These are phyloP conservation scores for Myotis pilosus DNA, from an alignment of 2,797 vertebrate genomes.

Conservation along the genomic window DNA sequence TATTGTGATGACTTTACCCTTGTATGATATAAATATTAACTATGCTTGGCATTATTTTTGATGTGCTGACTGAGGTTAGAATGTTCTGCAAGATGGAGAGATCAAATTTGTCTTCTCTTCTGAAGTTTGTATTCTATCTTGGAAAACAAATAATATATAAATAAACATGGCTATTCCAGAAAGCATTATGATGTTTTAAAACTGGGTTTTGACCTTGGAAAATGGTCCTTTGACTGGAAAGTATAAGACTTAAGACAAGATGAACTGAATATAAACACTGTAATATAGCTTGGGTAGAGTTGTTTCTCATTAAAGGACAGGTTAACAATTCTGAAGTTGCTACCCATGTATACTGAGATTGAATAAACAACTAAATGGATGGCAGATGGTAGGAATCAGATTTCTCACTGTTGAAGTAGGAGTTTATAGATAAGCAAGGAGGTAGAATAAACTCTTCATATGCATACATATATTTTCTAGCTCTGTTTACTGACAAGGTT, in stretches of 20 bases:
- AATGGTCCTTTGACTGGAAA: slow-evolving; percentile 1
- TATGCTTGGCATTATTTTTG: not conserved
- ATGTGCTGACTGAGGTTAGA: not conserved
- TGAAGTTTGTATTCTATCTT: slow-evolving; percentile 1
- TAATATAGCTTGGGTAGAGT: not conserved
- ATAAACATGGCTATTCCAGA: not conserved
- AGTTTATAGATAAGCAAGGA: not conserved
- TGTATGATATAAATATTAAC: slow-evolving; percentile 28
- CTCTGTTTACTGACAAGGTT: not conserved
- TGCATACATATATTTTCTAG: not conserved
- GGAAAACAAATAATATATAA: not conserved
- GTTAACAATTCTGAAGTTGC: slow-evolving; percentile 5
- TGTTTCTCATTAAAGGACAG: not conserved
- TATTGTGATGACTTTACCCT: not conserved
- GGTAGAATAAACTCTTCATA: not conserved
- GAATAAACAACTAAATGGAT: slow-evolving; percentile 5
- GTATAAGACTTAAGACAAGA: not conserved
- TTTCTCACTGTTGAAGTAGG: not conserved
- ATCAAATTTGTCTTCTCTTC: not conserved
- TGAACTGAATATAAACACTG: not conserved
- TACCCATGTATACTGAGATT: not conserved
- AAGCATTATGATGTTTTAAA: slow-evolving; percentile 22
- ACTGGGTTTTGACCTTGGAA: not conserved
- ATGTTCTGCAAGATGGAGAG: not conserved
- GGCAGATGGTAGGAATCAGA: not conserved